Conservation (phyloP, 2,888 invertebrate species). For the Helleia helle region DNA sequence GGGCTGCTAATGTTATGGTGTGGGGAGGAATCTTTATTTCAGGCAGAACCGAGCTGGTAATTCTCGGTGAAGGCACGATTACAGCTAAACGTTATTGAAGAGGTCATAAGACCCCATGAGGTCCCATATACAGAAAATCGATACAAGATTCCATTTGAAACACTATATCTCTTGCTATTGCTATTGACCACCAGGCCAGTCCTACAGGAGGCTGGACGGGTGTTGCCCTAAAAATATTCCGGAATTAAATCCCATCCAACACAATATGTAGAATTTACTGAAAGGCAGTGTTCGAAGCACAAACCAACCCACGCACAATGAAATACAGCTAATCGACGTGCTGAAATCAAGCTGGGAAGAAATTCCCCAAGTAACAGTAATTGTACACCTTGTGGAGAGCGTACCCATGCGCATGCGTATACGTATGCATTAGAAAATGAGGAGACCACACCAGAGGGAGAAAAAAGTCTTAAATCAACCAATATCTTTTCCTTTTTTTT, state of each 20-base stretch:
- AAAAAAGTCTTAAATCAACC: no score
- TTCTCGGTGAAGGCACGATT: neutral
- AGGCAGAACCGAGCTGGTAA: neutral
- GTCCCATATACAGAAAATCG: conserved; percentile 5
- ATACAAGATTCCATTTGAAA: conserved; percentile 7
- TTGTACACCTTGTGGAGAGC: neutral
- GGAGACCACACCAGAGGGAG: neutral
- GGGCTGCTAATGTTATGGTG: neutral
- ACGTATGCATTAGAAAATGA: conserved; percentile 6
- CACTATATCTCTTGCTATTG: conserved; percentile 5
- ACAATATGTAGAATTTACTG: conserved; percentile 11
- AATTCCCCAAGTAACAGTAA: conserved; percentile 6
- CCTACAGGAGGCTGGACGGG: neutral
- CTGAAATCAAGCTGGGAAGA: conserved; percentile 10
- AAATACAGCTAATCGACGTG: conserved; percentile 10
- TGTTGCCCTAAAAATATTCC: conserved; percentile 11
- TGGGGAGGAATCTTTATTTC: conserved; percentile 1
- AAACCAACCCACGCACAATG: conserved; percentile 9
- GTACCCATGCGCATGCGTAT: conserved; percentile 3
- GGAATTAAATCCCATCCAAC: conserved; percentile 12
- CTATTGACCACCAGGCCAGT: conserved; percentile 7
- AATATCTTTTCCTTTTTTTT: no score
- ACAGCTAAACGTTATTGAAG: conserved; percentile 1
- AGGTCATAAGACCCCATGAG: conserved; percentile 7
- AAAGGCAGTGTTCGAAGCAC: conserved; percentile 9